Evolutionary conservation across 2,113 vertebrate species (phyloP), one percentile per base, ranked within the genome.

Genomic region (Microcebus tavaratra): DNA sequence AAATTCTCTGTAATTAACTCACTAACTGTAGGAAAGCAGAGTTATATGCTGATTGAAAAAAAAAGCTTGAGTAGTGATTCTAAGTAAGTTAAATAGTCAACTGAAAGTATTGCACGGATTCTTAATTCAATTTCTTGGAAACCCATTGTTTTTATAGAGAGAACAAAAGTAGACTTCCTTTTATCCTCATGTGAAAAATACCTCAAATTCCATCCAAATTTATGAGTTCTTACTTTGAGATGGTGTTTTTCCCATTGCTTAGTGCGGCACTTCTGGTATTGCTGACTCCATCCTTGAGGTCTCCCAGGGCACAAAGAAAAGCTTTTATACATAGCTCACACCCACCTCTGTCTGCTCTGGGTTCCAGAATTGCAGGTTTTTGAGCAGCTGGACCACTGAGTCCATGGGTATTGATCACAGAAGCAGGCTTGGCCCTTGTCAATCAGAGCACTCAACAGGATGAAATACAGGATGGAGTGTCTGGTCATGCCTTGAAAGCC

Each of bases 351-450:
- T 95, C 99, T 99, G 27, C 76, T 95, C 97, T 99, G 99, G 6
- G 94, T 99, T 23, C 99, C 99, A 0, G 98, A 98, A 97, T 99
- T 99, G 97, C 99, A 99, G 88, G 98, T 99, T 57, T 96, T 98
- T 88, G 99, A 98, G 97, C 99, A 99, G 94, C 95, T 79, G 29
- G 99, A 98, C 99, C 99, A 99, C 0, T 97, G 3, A 2, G 95
- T 96, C 99, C 99, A 99, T 0, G 99, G 97, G 89, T 99, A 99
- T 45, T 97, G 99, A 10, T 99, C 99, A 98, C 99, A 99, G 96
- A 99, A 99, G 96, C 99, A 99, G 0, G 98, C 98, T 79, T 98
- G 97, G 39, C 97, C 96, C 4, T 84, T 94, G 18, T 98, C 97
- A 29, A 97, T 82, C 18, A 94, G 68, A 83, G 96, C 75, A 89